Evolutionary conservation across 2,113 vertebrate genomes (phyloP).

Genomic region (Hippolais icterina): DNA sequence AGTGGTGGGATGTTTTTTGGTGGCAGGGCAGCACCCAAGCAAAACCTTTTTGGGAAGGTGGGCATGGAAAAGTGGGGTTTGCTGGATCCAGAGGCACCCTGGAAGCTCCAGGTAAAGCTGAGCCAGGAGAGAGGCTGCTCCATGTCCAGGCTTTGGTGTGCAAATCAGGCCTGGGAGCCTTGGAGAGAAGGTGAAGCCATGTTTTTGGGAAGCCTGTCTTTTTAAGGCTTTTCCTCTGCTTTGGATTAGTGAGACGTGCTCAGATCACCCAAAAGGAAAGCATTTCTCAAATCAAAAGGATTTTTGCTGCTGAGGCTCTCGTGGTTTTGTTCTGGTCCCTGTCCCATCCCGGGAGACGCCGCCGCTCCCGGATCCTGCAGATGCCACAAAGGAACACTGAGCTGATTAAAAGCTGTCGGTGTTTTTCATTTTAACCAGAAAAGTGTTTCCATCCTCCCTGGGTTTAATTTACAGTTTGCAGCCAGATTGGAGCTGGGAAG

Average conservation of each 20-base stretch:
- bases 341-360: neutral
- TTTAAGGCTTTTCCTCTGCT: neutral
- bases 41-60: neutral
- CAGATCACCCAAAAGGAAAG: neutral
- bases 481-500: conserved; percentile 10
- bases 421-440: neutral
- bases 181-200: neutral
- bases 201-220: neutral
- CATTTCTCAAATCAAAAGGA: neutral
- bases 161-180: neutral
- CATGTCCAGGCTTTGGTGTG: neutral
- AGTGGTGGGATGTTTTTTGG: neutral
- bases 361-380: rapidly evolving
- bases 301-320: neutral
- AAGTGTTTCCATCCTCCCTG: neutral
- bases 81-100: neutral
- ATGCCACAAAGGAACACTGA: rapidly evolving
- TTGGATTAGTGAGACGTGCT: neutral
- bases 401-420: neutral
- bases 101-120: neutral
- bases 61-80: neutral
- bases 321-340: neutral
- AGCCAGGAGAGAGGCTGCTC: neutral
- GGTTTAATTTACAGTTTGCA: conserved; percentile 9
- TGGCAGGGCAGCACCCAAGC: neutral